Base-by-base conservation (phyloP, 2,113 vertebrate genomes). In the Bos javanicus region DNA sequence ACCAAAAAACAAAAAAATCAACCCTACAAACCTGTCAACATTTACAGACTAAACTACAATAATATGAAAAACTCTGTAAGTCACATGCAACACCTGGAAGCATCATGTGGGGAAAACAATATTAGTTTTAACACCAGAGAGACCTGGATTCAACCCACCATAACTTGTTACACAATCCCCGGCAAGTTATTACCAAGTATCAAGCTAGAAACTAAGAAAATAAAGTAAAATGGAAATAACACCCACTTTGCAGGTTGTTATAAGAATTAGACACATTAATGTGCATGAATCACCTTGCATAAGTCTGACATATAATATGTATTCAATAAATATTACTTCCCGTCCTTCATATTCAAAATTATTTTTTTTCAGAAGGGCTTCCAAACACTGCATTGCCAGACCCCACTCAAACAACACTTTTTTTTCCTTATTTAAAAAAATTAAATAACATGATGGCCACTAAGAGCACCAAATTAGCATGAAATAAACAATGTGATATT, bases 1-100 rank as follows among this genome's bases (percentile, higher is more conserved):
- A 95, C 21, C 71, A 26, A 74, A 74, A 71, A 9, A 1, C n/a
- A 71, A 74, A 26, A 26, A 74, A 87, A 76, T 54, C 30, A 94
- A 59, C 28, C 67, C 52, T 91, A 94, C 17, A 95, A 93, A 89
- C 12, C 91, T 74, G 33, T 95, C 33, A 95, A 56, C 95, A 97
- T 91, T 96, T 96, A 96, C 13, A 88, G 12, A 91, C 62, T 81
- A 97, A 94, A 87, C 14, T 86, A 90, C 3, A 97, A 43, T 90
- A 97, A n/a, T 36, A 76, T 48, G 52, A 97, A 96, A 96, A 94
- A 74, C 15, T 81, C 46, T 83, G 36, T 62, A 86, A 74, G 74
- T 46, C 76, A n/a, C 30, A 62, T 48, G 23, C 39, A 95, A 90
- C 15, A 92, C 54, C 76, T 62, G 92, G 84, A 91, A 52, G 54